A percentile compares a stretch with the other conserved stretches of the same genome.
phyloP scores from a whole-genome alignment of 2,888 invertebrate species.

The Troilus luridus region DNA sequence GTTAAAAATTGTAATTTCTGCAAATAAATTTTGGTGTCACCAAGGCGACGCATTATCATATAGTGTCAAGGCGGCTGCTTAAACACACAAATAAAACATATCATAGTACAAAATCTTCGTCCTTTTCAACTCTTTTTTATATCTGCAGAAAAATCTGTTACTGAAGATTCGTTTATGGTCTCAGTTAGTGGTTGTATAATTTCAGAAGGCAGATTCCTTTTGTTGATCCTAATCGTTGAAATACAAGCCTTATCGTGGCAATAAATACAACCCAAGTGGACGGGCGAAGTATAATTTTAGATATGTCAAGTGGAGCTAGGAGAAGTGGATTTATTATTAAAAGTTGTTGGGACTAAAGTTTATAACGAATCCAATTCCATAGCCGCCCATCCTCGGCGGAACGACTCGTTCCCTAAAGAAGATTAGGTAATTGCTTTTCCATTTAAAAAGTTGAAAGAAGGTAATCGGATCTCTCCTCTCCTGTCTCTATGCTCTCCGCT shows the following conservation, averaged over 20 bases:
- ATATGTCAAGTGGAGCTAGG: background rate
- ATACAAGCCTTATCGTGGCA: background rate
- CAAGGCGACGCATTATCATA: too few relatives aligned
- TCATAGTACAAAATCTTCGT: too few relatives aligned
- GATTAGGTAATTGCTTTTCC: constrained; percentile 40
- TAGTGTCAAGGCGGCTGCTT: too few relatives aligned
- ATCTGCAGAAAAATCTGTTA: background rate
- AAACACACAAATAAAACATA: too few relatives aligned
- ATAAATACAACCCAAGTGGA: background rate
- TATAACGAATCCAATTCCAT: constrained; percentile 29
- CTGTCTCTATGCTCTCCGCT: background rate
- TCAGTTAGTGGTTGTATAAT: background rate
- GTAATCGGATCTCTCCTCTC: constrained; percentile 16
- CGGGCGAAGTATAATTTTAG: background rate
- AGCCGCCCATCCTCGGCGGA: background rate
- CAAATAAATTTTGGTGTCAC: too few relatives aligned
- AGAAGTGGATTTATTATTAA: constrained; percentile 38
- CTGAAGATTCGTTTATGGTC: background rate
- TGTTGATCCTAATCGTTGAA: background rate
- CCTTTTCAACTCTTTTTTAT: background rate
- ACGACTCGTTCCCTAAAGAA: constrained; percentile 1
- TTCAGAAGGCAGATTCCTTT: background rate
- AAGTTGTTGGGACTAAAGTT: background rate
- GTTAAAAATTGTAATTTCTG: too few relatives aligned
- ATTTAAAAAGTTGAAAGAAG: constrained; percentile 32